A percentile compares a stretch with the other conserved stretches of the same genome.
Evolutionary conservation across 2,113 vertebrate genomes (phyloP).

Genomic region (Hemibagrus wyckioides): DNA sequence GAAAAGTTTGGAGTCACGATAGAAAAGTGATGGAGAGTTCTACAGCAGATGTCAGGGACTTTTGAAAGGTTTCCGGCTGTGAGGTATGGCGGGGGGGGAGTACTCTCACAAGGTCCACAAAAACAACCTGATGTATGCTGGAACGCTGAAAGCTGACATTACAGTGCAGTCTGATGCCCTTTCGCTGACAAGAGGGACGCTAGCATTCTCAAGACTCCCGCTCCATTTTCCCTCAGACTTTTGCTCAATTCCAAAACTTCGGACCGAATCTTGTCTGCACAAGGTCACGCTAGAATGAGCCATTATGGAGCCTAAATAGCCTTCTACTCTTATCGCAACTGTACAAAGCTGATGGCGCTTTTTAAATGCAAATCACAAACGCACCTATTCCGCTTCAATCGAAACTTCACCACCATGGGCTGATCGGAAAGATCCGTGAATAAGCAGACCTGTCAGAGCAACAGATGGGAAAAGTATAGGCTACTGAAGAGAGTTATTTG

Average conservation of each 20-base stretch:
- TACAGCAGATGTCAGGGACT: neutral
- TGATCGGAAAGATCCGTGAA: conserved; percentile 1
- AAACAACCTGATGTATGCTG: neutral
- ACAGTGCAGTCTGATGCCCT: neutral
- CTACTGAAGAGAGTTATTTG: neutral
- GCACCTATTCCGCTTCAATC: conserved; percentile 8
- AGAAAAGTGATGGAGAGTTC: conserved; percentile 1
- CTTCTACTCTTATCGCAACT: conserved; percentile 21
- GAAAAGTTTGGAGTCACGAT: neutral
- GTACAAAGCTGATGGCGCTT: conserved; percentile 33
- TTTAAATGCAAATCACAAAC: conserved; percentile 42
- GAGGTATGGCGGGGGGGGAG: neutral
- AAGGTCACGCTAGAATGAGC: conserved; percentile 34
- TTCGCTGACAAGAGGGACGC: conserved; percentile 4
- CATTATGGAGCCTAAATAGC: conserved; percentile 31
- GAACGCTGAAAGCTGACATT: conserved; percentile 21
- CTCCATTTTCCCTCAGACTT: conserved; percentile 5
- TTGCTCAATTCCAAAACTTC: conserved; percentile 29
- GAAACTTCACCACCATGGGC: neutral
- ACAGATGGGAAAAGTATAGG: neutral
- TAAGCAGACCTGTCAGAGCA: conserved; percentile 25
- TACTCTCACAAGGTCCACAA: neutral
- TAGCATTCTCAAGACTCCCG: neutral
- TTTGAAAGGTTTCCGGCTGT: neutral
- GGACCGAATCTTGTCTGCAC: conserved; percentile 34